Base-by-base conservation (phyloP, 2,113 vertebrate genomes). In the Trochalopteron elliotii region DNA sequence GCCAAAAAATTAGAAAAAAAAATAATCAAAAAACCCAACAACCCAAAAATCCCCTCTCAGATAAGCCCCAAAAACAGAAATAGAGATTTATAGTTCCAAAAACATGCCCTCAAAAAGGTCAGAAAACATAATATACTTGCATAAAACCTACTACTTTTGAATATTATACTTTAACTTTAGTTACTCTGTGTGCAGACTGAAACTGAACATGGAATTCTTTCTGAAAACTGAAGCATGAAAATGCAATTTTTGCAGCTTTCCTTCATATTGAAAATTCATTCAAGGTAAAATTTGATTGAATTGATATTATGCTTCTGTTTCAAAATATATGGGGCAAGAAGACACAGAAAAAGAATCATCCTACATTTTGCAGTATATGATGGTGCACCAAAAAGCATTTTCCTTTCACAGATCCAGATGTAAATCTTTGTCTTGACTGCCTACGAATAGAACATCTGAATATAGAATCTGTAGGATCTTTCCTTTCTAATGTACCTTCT, bases 321-420 rank as follows among this genome's bases (percentile, higher is more conserved):
- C 53, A 78, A 92, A 92, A 90, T 47, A 40, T 4, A 33, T 44
- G 30, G 12, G 15, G 17, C 60, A 93, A 40, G 64, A 81, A 92
- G 47, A 63, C 1, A 7, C 15, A 71, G 57, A 64, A 75, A 69
- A 89, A 64, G 6, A 33, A 76, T 39, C 37, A 33, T 20, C 44
- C 28, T 76, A 23, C n/a, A 21, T 72, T 92, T 93, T 1, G 0
- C 49, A 52, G 39, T 59, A 25, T 13, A n/a, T 21, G 56, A 20
- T 40, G 42, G 0, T 0, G 28, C 10, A 72, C 49, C 11, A 75
- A n/a, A 68, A 56, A 68, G 4, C 21, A n/a, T 83, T 75, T 83
- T 82, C 12, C 40, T 49, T 71, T 78, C 74, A 56, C 49, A 65
- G 20, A 85, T 61, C 52, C 74, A 87, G 57, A 63, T 12, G 27